Evolutionary conservation across 1,140 invertebrate genomes (phyloP).

Genomic region (Colletes latitarsis): DNA sequence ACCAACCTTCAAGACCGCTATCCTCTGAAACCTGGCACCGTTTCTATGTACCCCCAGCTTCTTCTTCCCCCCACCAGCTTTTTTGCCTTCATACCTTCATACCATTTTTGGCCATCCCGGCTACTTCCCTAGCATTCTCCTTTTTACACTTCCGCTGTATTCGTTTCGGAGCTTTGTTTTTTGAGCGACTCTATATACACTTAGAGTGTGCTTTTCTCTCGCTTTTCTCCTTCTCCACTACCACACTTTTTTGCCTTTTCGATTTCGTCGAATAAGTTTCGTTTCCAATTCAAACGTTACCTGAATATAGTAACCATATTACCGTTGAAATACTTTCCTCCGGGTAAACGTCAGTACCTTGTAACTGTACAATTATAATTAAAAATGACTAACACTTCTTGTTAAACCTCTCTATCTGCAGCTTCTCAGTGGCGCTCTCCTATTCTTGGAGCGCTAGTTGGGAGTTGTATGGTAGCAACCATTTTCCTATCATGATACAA

Average conservation of each 20-base stretch:
- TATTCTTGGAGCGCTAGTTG: too few relatives aligned
- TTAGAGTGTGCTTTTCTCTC: not conserved
- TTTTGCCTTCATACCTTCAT: not conserved
- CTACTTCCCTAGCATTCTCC: not conserved
- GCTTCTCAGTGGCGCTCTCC: too few relatives aligned
- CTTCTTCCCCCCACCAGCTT: not conserved
- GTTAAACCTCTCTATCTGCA: too few relatives aligned
- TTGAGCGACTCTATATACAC: not conserved
- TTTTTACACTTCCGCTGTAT: not conserved
- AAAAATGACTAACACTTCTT: too few relatives aligned
- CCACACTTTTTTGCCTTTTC: not conserved
- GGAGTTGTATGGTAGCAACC: too few relatives aligned
- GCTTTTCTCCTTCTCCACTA: not conserved
- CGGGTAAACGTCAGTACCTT: too few relatives aligned
- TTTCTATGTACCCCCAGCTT: slow-evolving; percentile 21
- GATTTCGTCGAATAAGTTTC: too few relatives aligned
- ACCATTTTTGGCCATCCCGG: slow-evolving; percentile 16
- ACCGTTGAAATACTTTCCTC: not conserved
- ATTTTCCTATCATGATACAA: too few relatives aligned
- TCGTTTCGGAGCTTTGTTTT: not conserved
- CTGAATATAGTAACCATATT: too few relatives aligned
- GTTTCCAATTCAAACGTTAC: too few relatives aligned
- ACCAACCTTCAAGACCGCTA: slow-evolving; percentile 1
- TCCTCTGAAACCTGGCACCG: slow-evolving; percentile 34
- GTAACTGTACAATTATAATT: too few relatives aligned